Evolutionary conservation across 2,888 invertebrate genomes (phyloP).

Genomic region (Strigamia crassipes): DNA sequence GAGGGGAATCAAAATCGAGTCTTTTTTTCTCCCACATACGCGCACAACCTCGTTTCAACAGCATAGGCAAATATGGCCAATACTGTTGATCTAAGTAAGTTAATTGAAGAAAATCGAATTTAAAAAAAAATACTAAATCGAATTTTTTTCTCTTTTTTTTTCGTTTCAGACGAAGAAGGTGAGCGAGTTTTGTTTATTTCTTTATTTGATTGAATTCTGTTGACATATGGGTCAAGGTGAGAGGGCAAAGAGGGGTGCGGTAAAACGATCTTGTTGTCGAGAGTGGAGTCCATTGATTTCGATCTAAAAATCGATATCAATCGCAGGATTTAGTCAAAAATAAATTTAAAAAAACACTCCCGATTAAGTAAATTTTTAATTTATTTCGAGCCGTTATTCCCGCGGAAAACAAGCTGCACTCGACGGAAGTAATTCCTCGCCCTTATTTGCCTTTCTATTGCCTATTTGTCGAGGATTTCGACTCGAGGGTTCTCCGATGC

Average conservation of each 20-base stretch:
- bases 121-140: background rate
- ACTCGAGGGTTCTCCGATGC: background rate
- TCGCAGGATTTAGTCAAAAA: no score
- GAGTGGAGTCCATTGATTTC: background rate
- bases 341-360: no score
- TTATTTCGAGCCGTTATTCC: no score
- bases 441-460: background rate
- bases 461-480: background rate
- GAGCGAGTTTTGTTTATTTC: background rate
- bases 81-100: slow-evolving; percentile 31
- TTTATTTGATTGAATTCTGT: background rate
- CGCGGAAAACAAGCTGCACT: no score
- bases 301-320: background rate
- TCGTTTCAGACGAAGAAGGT: slow-evolving; percentile 13
- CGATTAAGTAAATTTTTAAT: no score
- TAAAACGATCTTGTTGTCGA: background rate
- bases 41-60: slow-evolving; percentile 8
- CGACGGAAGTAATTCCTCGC: background rate
- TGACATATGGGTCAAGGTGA: background rate
- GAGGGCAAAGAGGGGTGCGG: background rate
- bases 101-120: background rate
- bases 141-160: no score
- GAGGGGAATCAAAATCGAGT: background rate
- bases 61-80: slow-evolving; percentile 17
- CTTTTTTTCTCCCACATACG: no score